Evolutionary conservation across 2,888 invertebrate species (phyloP).

Genomic region (Helicoverpa assulta): DNA sequence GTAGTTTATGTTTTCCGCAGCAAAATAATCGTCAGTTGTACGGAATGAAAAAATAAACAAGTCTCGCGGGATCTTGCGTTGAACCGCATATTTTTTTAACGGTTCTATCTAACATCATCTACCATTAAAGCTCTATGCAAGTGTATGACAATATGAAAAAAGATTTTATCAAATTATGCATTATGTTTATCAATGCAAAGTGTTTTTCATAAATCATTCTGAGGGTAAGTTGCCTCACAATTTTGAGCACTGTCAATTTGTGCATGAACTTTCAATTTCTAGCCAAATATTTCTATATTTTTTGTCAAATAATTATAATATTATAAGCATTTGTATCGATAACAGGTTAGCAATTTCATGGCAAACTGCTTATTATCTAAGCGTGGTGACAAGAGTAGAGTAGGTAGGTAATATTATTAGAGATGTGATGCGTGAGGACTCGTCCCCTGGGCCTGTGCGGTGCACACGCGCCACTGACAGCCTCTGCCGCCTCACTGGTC

Average conservation of each 20-base stretch:
- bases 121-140: slow-evolving; percentile 5
- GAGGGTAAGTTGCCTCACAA: too few relatives aligned
- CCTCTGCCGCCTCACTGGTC: slow-evolving; percentile 68
- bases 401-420: slow-evolving; percentile 61
- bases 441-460: slow-evolving; percentile 66
- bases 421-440: slow-evolving; percentile 78
- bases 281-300: slow-evolving; percentile 1
- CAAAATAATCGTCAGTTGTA: slow-evolving; percentile 75
- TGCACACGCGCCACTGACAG: slow-evolving; percentile 82
- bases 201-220: too few relatives aligned
- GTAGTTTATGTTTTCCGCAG: slow-evolving; percentile 74
- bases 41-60: slow-evolving; percentile 80
- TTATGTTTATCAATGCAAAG: too few relatives aligned
- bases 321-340: slow-evolving; percentile 33
- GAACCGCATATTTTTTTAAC: slow-evolving; percentile 60
- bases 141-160: slow-evolving; percentile 18
- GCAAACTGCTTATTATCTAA: slow-evolving; percentile 46
- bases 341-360: slow-evolving; percentile 47
- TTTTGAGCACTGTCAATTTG: background rate
- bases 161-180: too few relatives aligned
- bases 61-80: slow-evolving; percentile 63
- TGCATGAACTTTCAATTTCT: background rate
- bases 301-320: slow-evolving; percentile 17
- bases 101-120: slow-evolving; percentile 11
- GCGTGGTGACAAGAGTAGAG: slow-evolving; percentile 25